Evolutionary conservation across 2,797 vertebrate genomes (phyloP).

Genomic region (Diplodus puntazzo): DNA sequence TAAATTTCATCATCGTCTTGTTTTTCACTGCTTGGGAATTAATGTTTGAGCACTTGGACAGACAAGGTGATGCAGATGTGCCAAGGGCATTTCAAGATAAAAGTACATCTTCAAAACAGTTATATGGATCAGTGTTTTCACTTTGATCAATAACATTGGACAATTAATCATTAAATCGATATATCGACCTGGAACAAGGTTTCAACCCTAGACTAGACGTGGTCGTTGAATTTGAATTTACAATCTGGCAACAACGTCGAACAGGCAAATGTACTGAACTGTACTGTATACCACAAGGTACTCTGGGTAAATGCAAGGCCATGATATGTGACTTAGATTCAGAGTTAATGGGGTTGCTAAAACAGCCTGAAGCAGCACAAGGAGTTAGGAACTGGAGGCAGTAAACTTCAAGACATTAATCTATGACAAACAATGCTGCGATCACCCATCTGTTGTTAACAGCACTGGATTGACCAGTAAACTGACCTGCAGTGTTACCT

Average conservation of each 20-base stretch:
- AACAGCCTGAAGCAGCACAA: slow-evolving; percentile 21
- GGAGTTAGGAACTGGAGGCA: slow-evolving; percentile 11
- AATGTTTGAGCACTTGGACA: no score
- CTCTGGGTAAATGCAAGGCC: slow-evolving; percentile 9
- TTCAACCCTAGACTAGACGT: no score
- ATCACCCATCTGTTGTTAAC: slow-evolving; percentile 39
- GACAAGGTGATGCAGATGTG: no score
- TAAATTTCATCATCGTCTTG: no score
- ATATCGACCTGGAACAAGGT: no score
- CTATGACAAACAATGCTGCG: slow-evolving; percentile 16
- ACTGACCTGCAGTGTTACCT: slow-evolving; percentile 54
- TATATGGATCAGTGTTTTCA: no score
- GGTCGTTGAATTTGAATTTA: background rate
- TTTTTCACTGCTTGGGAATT: no score
- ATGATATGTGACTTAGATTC: slow-evolving; percentile 17
- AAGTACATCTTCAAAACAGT: no score
- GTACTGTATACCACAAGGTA: background rate
- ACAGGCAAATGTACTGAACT: background rate
- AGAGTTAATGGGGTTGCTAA: slow-evolving; percentile 2
- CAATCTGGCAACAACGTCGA: background rate
- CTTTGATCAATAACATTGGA: no score
- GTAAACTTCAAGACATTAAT: slow-evolving; percentile 29
- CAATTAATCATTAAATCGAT: no score
- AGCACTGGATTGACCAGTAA: slow-evolving; percentile 39
- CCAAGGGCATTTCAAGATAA: no score